Conservation (phyloP, 2,888 invertebrate genomes). For the Pecten maximus region DNA sequence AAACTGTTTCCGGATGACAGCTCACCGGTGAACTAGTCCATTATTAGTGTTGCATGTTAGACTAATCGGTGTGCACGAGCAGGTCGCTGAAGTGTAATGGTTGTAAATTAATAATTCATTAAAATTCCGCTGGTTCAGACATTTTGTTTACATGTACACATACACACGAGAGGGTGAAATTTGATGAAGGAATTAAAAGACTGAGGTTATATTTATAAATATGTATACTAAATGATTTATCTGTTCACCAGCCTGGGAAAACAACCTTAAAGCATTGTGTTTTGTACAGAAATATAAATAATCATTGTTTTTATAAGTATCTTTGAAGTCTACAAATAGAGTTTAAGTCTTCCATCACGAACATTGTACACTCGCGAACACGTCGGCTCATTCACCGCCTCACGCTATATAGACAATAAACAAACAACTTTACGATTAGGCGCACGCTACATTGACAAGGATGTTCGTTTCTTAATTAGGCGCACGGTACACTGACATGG, state of each 20-base stretch:
- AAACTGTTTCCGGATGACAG: background rate
- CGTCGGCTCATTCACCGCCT: background rate
- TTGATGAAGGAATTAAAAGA: background rate
- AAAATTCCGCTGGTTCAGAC: conserved; percentile 15
- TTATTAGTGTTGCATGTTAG: conserved; percentile 28
- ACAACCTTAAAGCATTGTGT: background rate
- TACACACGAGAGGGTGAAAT: conserved; percentile 24
- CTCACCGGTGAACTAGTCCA: conserved; percentile 14
- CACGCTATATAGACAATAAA: conserved; percentile 9
- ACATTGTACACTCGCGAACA: background rate
- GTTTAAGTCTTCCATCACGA: conserved; percentile 8
- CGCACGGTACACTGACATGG: background rate
- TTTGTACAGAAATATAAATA: conserved; percentile 30
- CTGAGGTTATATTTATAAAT: conserved; percentile 26
- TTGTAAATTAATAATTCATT: conserved; percentile 26
- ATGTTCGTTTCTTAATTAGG: background rate
- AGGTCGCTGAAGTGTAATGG: background rate
- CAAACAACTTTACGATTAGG: background rate
- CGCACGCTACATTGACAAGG: background rate
- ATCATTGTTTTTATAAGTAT: conserved; percentile 11
- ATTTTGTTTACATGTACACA: conserved; percentile 15
- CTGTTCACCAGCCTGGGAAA: background rate
- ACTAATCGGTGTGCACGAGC: background rate
- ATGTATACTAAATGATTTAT: conserved; percentile 20
- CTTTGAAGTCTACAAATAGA: conserved; percentile 29